These are phyloP conservation scores for Grammomys dolichurus DNA, from an alignment of 2,113 vertebrate genomes.

Conservation along the genomic window DNA sequence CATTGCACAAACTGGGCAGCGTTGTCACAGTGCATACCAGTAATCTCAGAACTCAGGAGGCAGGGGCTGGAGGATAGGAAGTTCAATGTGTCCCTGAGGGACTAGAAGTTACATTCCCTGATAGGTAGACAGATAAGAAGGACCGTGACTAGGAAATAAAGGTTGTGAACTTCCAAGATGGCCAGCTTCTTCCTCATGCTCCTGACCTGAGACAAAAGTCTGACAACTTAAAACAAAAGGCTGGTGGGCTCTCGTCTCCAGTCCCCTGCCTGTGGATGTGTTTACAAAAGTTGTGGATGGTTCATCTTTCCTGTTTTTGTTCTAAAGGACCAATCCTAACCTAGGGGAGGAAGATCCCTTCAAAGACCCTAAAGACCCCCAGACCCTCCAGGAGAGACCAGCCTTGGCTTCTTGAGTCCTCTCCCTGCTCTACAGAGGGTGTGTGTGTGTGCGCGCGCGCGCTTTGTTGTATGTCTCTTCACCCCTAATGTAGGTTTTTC, in stretches of 20 bases:
- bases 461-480: not conserved
- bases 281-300: not conserved
- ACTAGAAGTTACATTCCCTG: not conserved
- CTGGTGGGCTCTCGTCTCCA: not conserved
- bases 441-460: not conserved
- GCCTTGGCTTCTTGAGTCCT: not conserved
- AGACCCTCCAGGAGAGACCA: not conserved
- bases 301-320: not conserved
- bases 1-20: too few relatives aligned
- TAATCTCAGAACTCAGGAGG: too few relatives aligned
- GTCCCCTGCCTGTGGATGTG: not conserved
- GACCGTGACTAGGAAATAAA: not conserved
- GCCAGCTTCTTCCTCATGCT: not conserved
- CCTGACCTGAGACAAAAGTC: not conserved
- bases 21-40: not conserved
- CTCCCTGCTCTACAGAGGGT: not conserved
- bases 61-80: not conserved
- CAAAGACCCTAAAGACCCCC: not conserved
- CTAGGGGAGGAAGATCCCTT: not conserved
- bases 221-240: not conserved
- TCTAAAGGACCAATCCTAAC: not conserved
- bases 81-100: not conserved
- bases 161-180: too few relatives aligned
- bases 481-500: not conserved
- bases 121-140: not conserved